phyloP scores from a whole-genome alignment of 2,888 invertebrate genomes.

The Coremacera marginata region DNA sequence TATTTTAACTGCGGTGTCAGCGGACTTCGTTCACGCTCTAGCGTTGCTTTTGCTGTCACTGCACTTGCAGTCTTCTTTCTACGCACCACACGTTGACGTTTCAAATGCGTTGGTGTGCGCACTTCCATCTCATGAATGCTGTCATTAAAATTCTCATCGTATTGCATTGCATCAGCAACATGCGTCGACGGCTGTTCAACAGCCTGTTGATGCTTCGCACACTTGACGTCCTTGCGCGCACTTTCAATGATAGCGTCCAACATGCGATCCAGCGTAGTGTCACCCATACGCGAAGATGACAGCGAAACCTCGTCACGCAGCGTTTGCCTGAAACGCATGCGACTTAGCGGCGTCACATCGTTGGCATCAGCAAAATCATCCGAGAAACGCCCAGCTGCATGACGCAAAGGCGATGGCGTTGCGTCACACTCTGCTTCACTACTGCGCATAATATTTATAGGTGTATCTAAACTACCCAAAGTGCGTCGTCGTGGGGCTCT shows the following conservation, averaged over 20 bases:
- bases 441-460: constrained; percentile 44
- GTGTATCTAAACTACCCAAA: constrained; percentile 24
- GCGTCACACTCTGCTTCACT: constrained; percentile 36
- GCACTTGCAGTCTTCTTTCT: constrained; percentile 57
- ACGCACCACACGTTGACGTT: constrained; percentile 66
- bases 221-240: constrained; percentile 61
- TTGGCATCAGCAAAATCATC: constrained; percentile 48
- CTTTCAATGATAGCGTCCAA: constrained; percentile 68
- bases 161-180: not conserved
- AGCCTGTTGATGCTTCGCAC: not conserved
- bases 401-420: constrained; percentile 45
- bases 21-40: not conserved
- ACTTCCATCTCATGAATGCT: constrained; percentile 69
- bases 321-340: constrained; percentile 44
- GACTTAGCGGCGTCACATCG: constrained; percentile 51
- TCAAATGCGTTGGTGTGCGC: constrained; percentile 66
- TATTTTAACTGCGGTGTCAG: constrained; percentile 16
- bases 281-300: constrained; percentile 67
- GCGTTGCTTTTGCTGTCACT: constrained; percentile 27
- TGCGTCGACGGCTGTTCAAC: not conserved
- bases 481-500: constrained; percentile 45
- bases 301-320: constrained; percentile 47
- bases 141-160: constrained; percentile 42
- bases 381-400: constrained; percentile 43
- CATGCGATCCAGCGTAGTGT: constrained; percentile 67